Evolutionary conservation across 2,888 invertebrate species (phyloP), one percentile per base, ranked within the genome.

Genomic region (Pseudanteris insignis): DNA sequence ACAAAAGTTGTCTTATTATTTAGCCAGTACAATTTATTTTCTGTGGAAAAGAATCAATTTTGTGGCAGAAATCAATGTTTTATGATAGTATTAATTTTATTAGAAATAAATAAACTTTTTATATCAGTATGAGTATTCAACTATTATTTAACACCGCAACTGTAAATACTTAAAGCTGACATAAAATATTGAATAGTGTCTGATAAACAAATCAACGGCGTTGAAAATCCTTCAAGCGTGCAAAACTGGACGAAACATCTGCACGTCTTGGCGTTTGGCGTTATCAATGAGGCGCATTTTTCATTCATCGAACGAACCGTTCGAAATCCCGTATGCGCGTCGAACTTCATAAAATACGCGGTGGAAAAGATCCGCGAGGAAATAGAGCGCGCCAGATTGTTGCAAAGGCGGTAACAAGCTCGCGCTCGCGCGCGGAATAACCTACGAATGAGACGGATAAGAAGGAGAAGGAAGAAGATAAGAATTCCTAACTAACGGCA

Each of bases 271-370:
- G 21, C 12, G 11, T 9, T 12, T 11, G 40, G 21, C 21, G 33
- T 48, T 57, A 48, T 57, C 48, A 57, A 48, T 48, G 48, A 30
- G 21, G 9, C 28, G 8, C 25, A 44, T 58, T 50, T n/a, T n/a
- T n/a, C 50, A 50, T 50, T 43, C 50, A 44, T 32, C 44, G 34
- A 3, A 4, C 15, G n/a, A 50, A 58, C 58, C 58, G 48, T 58
- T 50, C 12, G 25, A 32, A 37, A 43, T 58, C 43, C 58, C 58
- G 58, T 50, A 58, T 18, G 30, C 29, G 24, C 41, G 29, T 47
- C 43, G 46, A 48, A 41, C 12, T 43, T 44, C 33, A 30, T 30
- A 36, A 47, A 33, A 40, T 11, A n/a, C n/a, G 12, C 29, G 18
- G 24, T 10, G 33, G 41, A 30, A 53, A 53, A 37, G 40, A 24